Conservation (phyloP, 1,140 invertebrate species). For the Luehdorfia chinensis region DNA sequence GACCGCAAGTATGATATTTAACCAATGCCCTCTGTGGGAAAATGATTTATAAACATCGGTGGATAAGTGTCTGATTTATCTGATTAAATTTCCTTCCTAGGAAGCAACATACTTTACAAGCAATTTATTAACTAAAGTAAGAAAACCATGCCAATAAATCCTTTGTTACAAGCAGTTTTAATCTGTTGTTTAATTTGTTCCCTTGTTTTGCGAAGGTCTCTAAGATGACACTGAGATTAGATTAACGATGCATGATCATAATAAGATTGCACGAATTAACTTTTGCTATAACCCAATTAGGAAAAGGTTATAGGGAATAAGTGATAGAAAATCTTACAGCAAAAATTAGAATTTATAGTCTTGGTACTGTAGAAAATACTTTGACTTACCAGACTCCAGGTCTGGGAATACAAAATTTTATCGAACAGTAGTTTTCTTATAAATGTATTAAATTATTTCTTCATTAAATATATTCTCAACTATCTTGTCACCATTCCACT, state of each 20-base stretch:
- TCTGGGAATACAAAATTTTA: too few species aligned
- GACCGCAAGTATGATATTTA: too few species aligned
- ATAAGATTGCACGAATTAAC: conserved; percentile 13
- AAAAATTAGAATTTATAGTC: too few species aligned
- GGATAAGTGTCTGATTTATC: conserved; percentile 6
- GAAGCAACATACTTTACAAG: background rate
- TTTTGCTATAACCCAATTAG: conserved; percentile 1
- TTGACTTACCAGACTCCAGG: too few species aligned
- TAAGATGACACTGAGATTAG: conserved; percentile 12
- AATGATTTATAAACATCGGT: background rate
- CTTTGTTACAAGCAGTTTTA: conserved; percentile 16
- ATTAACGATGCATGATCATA: conserved; percentile 12
- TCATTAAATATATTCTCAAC: too few species aligned
- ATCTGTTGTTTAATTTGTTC: conserved; percentile 17
- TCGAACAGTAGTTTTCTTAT: too few species aligned
- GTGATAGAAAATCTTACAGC: background rate
- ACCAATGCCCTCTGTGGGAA: too few species aligned
- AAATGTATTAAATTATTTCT: too few species aligned
- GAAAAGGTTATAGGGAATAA: background rate
- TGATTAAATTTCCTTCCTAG: background rate
- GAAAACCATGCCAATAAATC: conserved; percentile 13
- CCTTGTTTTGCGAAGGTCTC: conserved; percentile 14
- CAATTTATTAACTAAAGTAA: conserved; percentile 10
- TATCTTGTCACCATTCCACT: too few species aligned
- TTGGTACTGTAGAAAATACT: too few species aligned